These are phyloP conservation scores for Melanaphis sacchari DNA, from an alignment of 1,140 invertebrate species.

Conservation along the genomic window DNA sequence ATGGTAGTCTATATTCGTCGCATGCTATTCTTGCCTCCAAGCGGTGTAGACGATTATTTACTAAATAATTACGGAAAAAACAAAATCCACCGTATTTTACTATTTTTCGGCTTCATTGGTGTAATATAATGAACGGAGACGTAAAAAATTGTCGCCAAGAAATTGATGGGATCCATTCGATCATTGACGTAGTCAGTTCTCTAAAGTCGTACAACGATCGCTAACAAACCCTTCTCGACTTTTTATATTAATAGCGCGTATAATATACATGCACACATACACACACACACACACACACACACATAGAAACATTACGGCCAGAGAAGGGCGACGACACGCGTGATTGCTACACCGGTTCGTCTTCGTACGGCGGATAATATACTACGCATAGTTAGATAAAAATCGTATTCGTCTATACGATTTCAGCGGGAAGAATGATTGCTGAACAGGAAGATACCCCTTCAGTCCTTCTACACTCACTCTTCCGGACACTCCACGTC, in stretches of 20 bases:
- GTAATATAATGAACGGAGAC: neutral
- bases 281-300: too few relatives aligned
- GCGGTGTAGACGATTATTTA: neutral
- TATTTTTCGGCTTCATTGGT: neutral
- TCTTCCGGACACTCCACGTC: neutral
- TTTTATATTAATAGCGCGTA: conserved; percentile 48
- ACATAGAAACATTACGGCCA: neutral
- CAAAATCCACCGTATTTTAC: neutral
- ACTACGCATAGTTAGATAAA: conserved; percentile 33
- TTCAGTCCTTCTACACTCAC: neutral
- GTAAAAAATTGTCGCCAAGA: neutral
- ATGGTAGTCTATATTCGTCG: neutral
- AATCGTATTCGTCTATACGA: conserved; percentile 29
- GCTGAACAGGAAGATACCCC: conserved; percentile 41
- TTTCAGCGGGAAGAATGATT: conserved; percentile 25
- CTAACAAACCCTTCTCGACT: conserved; percentile 16
- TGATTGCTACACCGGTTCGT: conserved; percentile 28
- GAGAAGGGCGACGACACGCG: conserved; percentile 22
- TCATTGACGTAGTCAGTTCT: neutral
- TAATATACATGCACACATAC: neutral
- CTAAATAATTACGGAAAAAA: neutral
- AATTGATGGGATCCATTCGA: conserved; percentile 31
- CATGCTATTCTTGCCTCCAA: too few relatives aligned
- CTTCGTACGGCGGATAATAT: neutral
- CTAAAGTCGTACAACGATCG: neutral